Evolutionary conservation across 2,888 invertebrate genomes (phyloP).

Genomic region (Diplazon laetatorius): DNA sequence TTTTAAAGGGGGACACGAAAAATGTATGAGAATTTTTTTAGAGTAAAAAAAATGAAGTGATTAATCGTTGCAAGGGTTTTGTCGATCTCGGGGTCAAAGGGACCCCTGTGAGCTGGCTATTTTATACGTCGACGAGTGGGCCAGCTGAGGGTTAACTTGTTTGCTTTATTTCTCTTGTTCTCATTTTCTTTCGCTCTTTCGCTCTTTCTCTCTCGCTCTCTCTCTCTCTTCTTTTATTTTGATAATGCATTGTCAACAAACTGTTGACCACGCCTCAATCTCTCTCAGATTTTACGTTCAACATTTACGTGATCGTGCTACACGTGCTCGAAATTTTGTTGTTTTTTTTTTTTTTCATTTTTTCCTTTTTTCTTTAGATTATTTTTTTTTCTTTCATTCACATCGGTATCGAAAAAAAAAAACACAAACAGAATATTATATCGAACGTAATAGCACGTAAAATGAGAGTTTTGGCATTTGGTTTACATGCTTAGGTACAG

Average conservation of each 20-base stretch:
- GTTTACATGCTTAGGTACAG: conserved; percentile 19
- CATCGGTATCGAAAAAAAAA: conserved; percentile 19
- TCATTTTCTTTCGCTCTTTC: not conserved
- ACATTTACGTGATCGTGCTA: conserved; percentile 29
- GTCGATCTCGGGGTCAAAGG: no score
- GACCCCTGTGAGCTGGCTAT: no score
- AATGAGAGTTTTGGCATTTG: conserved; percentile 12
- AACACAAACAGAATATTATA: no score
- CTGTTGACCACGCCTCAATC: conserved; percentile 1
- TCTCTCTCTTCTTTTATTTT: not conserved
- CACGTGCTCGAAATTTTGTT: conserved; percentile 25
- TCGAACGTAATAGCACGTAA: no score
- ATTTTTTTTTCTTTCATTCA: conserved; percentile 1
- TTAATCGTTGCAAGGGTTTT: no score
- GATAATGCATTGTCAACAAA: conserved; percentile 22
- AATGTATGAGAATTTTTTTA: no score
- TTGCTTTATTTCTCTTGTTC: conserved; percentile 1
- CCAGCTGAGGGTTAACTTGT: no score
- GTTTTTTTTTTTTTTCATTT: no score
- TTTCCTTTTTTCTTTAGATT: no score
- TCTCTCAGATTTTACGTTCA: not conserved
- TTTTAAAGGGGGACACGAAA: no score
- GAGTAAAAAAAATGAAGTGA: no score
- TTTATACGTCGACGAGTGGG: no score
- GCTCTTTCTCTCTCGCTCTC: not conserved